phyloP scores from a whole-genome alignment of 2,797 vertebrate species.

The Epinephelus malabaricus region DNA sequence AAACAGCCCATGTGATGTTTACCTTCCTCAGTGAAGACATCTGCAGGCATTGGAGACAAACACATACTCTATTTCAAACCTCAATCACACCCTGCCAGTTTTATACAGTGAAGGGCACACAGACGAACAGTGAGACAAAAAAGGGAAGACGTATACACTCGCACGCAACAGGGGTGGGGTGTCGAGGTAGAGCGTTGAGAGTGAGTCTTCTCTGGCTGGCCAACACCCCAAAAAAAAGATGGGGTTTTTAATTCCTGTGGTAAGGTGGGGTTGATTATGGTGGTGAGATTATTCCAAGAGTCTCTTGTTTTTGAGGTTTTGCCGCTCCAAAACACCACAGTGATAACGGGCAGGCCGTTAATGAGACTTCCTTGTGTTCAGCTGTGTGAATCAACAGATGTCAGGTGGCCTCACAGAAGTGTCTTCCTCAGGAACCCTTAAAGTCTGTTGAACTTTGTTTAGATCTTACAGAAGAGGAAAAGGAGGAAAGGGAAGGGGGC shows the following conservation, averaged over 20 bases:
- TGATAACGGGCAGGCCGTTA: constrained; percentile 85
- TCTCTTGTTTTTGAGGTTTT: constrained; percentile 85
- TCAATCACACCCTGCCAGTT: constrained; percentile 48
- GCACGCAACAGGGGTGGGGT: constrained; percentile 34
- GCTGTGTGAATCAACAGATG: constrained; percentile 84
- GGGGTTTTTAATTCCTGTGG: constrained; percentile 71
- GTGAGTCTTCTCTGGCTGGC: constrained; percentile 16
- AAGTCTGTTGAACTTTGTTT: constrained; percentile 17
- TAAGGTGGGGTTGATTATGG: constrained; percentile 54
- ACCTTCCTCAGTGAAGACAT: constrained; percentile 73
- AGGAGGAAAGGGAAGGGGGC: not conserved
- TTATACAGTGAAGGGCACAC: constrained; percentile 5
- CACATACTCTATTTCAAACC: constrained; percentile 48
- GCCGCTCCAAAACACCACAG: constrained; percentile 68
- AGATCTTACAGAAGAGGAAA: not conserved
- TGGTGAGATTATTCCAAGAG: constrained; percentile 74
- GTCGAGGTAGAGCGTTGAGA: constrained; percentile 42
- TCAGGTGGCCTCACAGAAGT: constrained; percentile 67
- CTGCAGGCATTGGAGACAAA: constrained; percentile 73
- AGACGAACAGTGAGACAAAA: constrained; percentile 31
- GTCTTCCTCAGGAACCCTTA: constrained; percentile 43
- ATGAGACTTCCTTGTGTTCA: constrained; percentile 86
- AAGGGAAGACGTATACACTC: constrained; percentile 21
- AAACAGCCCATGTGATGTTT: constrained; percentile 78
- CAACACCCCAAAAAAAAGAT: constrained; percentile 62